Conservation (phyloP, 2,888 invertebrate species). For the Calephelis perditalis region DNA sequence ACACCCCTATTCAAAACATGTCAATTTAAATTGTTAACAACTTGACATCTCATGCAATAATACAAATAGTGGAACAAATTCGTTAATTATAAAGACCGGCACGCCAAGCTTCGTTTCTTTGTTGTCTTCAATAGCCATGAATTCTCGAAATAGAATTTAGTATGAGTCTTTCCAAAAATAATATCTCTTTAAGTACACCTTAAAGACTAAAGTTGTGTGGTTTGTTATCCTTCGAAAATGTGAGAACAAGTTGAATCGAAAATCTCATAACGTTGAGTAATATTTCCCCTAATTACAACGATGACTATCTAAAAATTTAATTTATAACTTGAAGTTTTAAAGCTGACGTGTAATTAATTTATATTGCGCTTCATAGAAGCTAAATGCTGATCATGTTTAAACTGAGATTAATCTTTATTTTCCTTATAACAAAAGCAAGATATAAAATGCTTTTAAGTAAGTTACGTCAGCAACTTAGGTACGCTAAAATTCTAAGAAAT, state of each 20-base stretch:
- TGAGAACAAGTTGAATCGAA: slow-evolving; percentile 4
- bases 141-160: slow-evolving; percentile 8
- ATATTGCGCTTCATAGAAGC: not conserved
- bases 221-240: slow-evolving; percentile 10
- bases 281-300: slow-evolving; percentile 5
- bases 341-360: slow-evolving; percentile 4
- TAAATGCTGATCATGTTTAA: too few relatives aligned
- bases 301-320: slow-evolving; percentile 8
- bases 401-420: too few relatives aligned
- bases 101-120: slow-evolving; percentile 33
- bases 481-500: too few relatives aligned
- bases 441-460: too few relatives aligned
- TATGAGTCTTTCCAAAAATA: slow-evolving; percentile 5
- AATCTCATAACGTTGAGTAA: slow-evolving; percentile 3
- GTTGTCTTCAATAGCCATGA: slow-evolving; percentile 9
- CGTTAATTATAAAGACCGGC: slow-evolving; percentile 43
- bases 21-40: slow-evolving; percentile 22
- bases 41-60: slow-evolving; percentile 39
- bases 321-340: slow-evolving; percentile 1
- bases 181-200: slow-evolving; percentile 3
- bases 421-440: too few relatives aligned
- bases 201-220: not conserved
- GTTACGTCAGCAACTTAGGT: too few relatives aligned
- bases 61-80: slow-evolving; percentile 49
- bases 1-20: not conserved